Evolutionary conservation across 2,888 invertebrate genomes (phyloP).

Genomic region (Agrotis exclamationis): DNA sequence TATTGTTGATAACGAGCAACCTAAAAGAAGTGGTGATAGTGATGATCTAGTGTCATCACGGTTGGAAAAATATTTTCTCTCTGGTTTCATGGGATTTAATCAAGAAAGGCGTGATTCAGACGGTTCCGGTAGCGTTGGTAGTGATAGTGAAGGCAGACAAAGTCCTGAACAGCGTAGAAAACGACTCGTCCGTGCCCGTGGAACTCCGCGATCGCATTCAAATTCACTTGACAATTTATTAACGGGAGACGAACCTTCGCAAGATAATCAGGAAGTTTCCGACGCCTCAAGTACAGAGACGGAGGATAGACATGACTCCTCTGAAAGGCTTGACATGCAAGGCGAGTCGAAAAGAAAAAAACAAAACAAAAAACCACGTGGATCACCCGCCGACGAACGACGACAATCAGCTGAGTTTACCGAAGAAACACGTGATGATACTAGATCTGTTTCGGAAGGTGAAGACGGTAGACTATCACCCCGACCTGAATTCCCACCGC

Average conservation of each 20-base stretch:
- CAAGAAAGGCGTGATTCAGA: constrained; percentile 95
- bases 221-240: constrained; percentile 95
- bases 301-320: constrained; percentile 92
- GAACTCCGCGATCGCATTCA: constrained; percentile 95
- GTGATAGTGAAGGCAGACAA: constrained; percentile 97
- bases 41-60: constrained; percentile 96
- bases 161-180: constrained; percentile 97
- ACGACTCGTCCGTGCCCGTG: constrained; percentile 95
- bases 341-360: constrained; percentile 97
- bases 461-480: constrained; percentile 93
- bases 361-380: constrained; percentile 93
- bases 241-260: constrained; percentile 91
- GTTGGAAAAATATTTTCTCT: constrained; percentile 97
- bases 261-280: constrained; percentile 91
- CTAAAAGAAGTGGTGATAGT: constrained; percentile 91
- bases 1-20: constrained; percentile 91
- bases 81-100: constrained; percentile 96
- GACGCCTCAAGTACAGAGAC: constrained; percentile 95
- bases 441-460: constrained; percentile 92
- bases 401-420: constrained; percentile 92
- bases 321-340: constrained; percentile 94
- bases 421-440: constrained; percentile 91
- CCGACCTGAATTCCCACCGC: constrained; percentile 92
- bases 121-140: constrained; percentile 96
- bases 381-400: constrained; percentile 92